phyloP scores from a whole-genome alignment of 2,113 vertebrate genomes.

The Willisornis vidua region DNA sequence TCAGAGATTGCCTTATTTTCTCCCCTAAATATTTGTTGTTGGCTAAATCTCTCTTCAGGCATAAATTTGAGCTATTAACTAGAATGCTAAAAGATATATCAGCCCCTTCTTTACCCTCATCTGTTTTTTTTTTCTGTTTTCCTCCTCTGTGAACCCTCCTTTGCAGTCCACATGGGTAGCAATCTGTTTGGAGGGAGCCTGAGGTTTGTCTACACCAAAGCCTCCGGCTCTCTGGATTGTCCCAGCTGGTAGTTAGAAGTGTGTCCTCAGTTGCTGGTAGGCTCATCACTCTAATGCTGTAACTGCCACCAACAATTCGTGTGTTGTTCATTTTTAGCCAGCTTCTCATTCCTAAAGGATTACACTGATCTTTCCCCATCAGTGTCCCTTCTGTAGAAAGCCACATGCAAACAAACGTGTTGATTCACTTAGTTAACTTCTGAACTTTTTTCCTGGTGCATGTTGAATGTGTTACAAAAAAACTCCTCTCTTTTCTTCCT shows the following conservation, averaged over 20 bases:
- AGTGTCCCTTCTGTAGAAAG: background rate
- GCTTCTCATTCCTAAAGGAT: slow-evolving; percentile 32
- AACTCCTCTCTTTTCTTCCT: background rate
- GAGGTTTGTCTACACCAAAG: background rate
- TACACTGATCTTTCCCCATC: background rate
- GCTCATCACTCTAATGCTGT: background rate
- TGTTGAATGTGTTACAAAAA: background rate
- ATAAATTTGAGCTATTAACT: background rate
- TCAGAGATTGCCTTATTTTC: background rate
- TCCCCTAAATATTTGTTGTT: background rate
- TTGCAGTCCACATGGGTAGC: background rate
- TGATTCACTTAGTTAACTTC: slow-evolving; percentile 13
- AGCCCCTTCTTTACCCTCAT: background rate
- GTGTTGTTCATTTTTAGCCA: background rate
- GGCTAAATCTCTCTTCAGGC: background rate
- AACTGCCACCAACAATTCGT: background rate
- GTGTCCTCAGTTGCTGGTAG: accelerated
- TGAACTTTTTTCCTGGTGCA: background rate
- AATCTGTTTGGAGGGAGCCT: background rate
- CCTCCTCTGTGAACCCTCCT: background rate
- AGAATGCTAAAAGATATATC: background rate
- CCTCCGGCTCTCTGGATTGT: background rate
- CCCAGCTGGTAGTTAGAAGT: background rate
- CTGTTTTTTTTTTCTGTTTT: background rate
- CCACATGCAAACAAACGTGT: background rate